A percentile compares a stretch with the other conserved stretches of the same genome.
Evolutionary conservation across 2,888 invertebrate genomes (phyloP).

Genomic region (Hydropsyche betteni): DNA sequence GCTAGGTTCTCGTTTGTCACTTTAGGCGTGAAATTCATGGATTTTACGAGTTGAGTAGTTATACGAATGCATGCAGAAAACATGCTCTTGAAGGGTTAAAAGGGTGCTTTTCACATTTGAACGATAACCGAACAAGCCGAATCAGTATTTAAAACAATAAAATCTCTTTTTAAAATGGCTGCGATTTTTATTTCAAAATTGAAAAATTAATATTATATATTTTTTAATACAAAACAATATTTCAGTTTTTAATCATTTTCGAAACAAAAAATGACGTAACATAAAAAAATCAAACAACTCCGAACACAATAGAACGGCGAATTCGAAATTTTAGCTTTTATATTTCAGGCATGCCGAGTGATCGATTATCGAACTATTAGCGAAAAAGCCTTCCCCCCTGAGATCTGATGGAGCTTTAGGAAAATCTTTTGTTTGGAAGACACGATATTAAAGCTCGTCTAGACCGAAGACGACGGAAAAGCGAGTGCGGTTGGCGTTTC

Average conservation of each 20-base stretch:
- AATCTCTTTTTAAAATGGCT: background rate
- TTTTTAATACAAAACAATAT: no score
- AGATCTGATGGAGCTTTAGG: background rate
- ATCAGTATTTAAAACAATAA: background rate
- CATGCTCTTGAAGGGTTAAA: background rate
- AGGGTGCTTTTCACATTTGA: slow-evolving; percentile 17
- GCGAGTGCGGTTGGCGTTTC: slow-evolving; percentile 16
- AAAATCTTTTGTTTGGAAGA: background rate
- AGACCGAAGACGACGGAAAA: background rate
- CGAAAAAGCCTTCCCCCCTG: background rate
- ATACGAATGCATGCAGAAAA: slow-evolving; percentile 3
- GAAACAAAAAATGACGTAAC: no score
- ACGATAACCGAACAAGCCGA: slow-evolving; percentile 4
- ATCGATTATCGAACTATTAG: slow-evolving; percentile 15
- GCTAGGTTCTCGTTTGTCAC: no score
- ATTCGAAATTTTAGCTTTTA: no score
- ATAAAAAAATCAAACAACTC: no score
- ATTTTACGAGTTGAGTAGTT: background rate
- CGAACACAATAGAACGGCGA: background rate
- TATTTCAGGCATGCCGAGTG: background rate
- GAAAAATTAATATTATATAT: no score
- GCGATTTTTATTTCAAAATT: no score
- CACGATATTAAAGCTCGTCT: slow-evolving; percentile 18
- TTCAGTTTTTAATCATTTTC: no score
- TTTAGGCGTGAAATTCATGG: no score